These are phyloP conservation scores for Guaruba guarouba DNA, from an alignment of 2,113 vertebrate species.

Conservation along the genomic window DNA sequence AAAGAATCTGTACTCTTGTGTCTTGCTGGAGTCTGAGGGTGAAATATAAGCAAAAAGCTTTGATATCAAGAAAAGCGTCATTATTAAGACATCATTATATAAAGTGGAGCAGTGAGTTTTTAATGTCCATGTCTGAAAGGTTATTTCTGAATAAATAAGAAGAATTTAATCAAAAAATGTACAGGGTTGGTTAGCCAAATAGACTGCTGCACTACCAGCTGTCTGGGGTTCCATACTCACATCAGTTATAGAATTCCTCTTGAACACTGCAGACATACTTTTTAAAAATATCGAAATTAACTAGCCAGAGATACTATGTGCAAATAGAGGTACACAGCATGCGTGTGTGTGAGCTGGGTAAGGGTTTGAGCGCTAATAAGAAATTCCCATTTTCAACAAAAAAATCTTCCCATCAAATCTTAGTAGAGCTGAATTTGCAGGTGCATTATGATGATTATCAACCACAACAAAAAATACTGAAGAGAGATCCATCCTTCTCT, in stretches of 20 bases:
- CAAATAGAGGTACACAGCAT: not conserved
- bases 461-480: not conserved
- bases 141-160: not conserved
- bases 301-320: not conserved
- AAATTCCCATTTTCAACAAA: not conserved
- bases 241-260: not conserved
- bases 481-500: not conserved
- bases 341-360: accelerated
- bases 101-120: not conserved
- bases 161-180: not conserved
- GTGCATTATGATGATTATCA: not conserved
- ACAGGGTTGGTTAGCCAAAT: not conserved
- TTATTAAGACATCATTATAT: not conserved
- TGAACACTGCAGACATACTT: not conserved
- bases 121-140: not conserved
- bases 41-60: not conserved
- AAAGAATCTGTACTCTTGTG: not conserved
- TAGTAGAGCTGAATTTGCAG: not conserved
- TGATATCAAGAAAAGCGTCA: not conserved
- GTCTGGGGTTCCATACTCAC: not conserved
- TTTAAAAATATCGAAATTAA: not conserved
- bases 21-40: not conserved
- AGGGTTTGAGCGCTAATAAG: not conserved
- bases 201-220: accelerated
- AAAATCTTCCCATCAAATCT: not conserved